Evolutionary conservation across 1,140 invertebrate species (phyloP).

Genomic region (Laupala kohalensis): DNA sequence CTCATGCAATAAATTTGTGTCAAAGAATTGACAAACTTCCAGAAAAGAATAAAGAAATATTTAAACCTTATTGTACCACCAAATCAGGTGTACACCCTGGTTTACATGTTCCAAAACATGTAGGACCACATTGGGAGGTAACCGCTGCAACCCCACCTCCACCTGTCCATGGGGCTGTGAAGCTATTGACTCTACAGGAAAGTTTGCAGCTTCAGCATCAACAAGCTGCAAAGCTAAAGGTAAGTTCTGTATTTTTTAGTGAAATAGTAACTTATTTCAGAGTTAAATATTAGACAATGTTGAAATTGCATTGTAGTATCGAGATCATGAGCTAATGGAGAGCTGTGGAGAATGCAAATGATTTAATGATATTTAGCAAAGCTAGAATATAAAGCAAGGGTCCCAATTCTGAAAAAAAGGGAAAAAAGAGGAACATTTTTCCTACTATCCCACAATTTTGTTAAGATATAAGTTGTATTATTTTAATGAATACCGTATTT

Average conservation of each 20-base stretch:
- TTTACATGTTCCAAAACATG: neutral
- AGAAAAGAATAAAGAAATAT: constrained; percentile 29
- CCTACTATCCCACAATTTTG: too few species aligned
- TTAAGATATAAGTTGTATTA: too few species aligned
- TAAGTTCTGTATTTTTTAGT: constrained; percentile 19
- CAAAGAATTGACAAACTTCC: constrained; percentile 36
- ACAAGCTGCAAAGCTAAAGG: constrained; percentile 28
- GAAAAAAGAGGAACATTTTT: neutral
- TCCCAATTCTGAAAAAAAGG: neutral
- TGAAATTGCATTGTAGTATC: neutral
- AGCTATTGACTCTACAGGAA: constrained; percentile 39
- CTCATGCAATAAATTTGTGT: constrained; percentile 43
- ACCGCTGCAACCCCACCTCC: constrained; percentile 50
- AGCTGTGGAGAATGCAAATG: neutral
- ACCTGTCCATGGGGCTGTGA: constrained; percentile 36
- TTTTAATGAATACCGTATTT: too few species aligned
- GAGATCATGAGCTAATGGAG: neutral
- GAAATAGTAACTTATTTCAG: too few species aligned
- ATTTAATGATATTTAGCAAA: neutral
- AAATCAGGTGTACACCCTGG: constrained; percentile 37
- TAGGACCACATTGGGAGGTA: constrained; percentile 41
- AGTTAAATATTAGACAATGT: too few species aligned
- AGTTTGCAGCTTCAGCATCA: constrained; percentile 40
- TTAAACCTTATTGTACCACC: constrained; percentile 51
- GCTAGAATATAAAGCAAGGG: neutral